Conservation (phyloP, 2,888 invertebrate species). For the Rotaria magnacalcarata region DNA sequence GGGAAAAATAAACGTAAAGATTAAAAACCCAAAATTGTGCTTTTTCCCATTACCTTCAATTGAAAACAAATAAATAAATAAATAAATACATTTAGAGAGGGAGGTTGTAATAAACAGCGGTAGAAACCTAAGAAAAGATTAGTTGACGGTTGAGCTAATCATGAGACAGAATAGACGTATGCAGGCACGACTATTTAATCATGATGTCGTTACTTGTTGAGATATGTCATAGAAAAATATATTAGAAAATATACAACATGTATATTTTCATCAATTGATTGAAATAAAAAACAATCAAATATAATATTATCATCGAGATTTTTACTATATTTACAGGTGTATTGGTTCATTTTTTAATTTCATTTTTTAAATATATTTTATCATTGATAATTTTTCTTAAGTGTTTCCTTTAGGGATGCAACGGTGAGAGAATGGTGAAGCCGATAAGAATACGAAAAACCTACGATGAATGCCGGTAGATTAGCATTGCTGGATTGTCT, state of each 20-base stretch:
- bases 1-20: too few species aligned
- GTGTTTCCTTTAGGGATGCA: too few species aligned
- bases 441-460: too few species aligned
- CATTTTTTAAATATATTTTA: not conserved
- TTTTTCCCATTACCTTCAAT: not conserved
- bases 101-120: not conserved
- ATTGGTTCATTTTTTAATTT: not conserved
- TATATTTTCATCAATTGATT: not conserved
- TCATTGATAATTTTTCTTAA: not conserved
- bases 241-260: not conserved
- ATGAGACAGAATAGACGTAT: not conserved
- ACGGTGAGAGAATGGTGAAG: too few species aligned
- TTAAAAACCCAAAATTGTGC: too few species aligned
- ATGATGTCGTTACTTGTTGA: conserved; percentile 19
- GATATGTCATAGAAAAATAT: not conserved
- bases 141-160: not conserved
- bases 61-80: not conserved
- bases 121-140: not conserved
- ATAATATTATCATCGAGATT: too few species aligned
- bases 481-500: too few species aligned
- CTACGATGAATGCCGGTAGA: too few species aligned
- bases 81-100: not conserved
- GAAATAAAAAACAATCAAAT: too few species aligned
- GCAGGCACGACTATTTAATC: not conserved
- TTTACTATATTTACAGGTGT: too few species aligned